Evolutionary conservation across 2,797 vertebrate genomes (phyloP), one percentile per base, ranked within the genome.

Genomic region (Podargus strigoides): DNA sequence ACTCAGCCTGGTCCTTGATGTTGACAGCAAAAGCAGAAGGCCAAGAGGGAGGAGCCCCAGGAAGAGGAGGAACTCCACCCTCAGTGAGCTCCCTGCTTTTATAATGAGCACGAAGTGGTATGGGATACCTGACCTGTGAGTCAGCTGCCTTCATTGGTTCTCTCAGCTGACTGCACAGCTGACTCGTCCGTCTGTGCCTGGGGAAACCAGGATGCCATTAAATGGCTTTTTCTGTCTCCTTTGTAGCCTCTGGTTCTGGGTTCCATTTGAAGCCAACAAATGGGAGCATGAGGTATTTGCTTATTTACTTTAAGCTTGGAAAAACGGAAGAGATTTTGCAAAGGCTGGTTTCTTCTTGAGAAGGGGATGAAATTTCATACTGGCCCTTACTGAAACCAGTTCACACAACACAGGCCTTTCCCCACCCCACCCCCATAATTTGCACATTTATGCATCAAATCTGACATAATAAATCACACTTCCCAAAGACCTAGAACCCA

Each of bases 361-460:
- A 93, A 77, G 11, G 1, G 23, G 66, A 91, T 94, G 69, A 92
- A 92, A 95, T 95, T 91, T 93, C 87, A 96, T 58, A 86, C 62
- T 50, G n/a, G 15, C 30, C 86, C 16, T 91, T 84, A 92, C 0
- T 82, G 50, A 92, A 96, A 86, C 50, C 73, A 91, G 62, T 60
- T 91, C 69, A 44, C 13, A 27, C 49, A 83, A 46, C 32, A 56
- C 69, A 88, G 87, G 69, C 50, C 44, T 81, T 79, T 85, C 12
- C 59, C 78, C 59, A 83, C 30, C 36, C 49, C 17, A 47, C 2
- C 9, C 46, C 19, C 36, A 41, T 52, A 60, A 81, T 64, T 78
- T 76, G 18, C 59, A 50, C 63, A 90, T 82, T 94, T 85, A 63
- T 14, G 37, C 41, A 56, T 66, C 34, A 72, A 84, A 67, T 49